Evolutionary conservation across 2,797 vertebrate species (phyloP).

Genomic region (Poecile montanus): DNA sequence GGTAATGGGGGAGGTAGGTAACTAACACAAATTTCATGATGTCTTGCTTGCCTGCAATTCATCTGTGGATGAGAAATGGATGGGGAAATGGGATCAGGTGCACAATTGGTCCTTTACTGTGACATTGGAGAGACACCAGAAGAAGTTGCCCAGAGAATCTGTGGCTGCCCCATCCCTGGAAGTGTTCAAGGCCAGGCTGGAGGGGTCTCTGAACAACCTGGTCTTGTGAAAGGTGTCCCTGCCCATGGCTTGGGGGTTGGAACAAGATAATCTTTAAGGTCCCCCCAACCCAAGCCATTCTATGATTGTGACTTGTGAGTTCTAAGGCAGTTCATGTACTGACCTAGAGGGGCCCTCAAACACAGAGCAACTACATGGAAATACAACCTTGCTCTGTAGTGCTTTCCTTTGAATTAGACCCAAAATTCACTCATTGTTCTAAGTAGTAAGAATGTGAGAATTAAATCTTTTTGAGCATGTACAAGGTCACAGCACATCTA

Average conservation of each 20-base stretch:
- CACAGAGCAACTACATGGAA: background rate
- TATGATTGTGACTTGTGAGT: background rate
- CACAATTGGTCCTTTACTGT: fast-evolving
- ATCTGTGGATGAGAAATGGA: background rate
- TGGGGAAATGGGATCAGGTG: background rate
- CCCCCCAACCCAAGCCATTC: background rate
- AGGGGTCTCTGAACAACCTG: background rate
- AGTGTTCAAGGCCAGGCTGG: background rate
- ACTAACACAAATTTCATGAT: background rate
- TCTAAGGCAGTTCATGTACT: background rate
- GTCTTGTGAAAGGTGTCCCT: background rate
- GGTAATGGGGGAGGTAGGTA: background rate
- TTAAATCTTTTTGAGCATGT: background rate
- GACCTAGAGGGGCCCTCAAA: background rate
- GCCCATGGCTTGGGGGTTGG: fast-evolving
- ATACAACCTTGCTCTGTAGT: background rate
- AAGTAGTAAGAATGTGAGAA: background rate
- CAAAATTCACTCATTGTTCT: background rate
- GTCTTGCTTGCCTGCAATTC: background rate
- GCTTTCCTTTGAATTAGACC: background rate
- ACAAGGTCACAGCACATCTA: background rate
- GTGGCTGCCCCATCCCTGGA: background rate
- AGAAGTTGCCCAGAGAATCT: background rate
- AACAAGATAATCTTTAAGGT: background rate
- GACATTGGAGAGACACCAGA: background rate